Conservation (phyloP, 64 coral and sea anemone species). For the Exaiptasia diaphana region DNA sequence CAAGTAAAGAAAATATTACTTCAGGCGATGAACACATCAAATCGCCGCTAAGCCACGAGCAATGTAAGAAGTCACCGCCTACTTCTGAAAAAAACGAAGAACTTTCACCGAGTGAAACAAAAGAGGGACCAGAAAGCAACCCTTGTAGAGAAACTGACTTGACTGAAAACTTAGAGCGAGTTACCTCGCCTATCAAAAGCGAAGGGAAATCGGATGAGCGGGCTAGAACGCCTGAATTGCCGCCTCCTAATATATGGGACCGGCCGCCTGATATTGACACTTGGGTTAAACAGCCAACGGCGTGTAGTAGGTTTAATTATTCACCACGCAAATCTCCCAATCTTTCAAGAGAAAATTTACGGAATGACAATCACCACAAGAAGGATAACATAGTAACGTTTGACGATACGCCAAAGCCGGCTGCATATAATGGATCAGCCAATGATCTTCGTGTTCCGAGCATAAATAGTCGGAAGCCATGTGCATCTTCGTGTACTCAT, state of each 20-base stretch:
- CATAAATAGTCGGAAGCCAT: not conserved
- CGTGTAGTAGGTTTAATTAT: not conserved
- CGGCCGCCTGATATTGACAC: not conserved
- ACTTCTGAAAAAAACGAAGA: not conserved
- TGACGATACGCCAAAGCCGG: not conserved
- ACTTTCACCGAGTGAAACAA: too few relatives aligned
- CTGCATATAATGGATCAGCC: not conserved
- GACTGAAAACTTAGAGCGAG: not conserved
- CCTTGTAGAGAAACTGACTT: not conserved
- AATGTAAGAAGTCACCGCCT: not conserved
- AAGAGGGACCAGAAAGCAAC: not conserved
- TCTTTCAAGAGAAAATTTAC: not conserved
- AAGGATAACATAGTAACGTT: not conserved
- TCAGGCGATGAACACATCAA: not conserved
- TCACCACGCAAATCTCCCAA: not conserved
- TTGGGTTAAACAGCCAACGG: not conserved
- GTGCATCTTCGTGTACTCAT: not conserved
- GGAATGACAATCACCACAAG: not conserved
- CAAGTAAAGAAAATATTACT: constrained; percentile 18
- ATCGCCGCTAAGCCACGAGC: not conserved
- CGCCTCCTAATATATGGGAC: not conserved
- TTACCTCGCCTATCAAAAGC: not conserved
- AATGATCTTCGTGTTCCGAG: not conserved
- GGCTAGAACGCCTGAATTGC: not conserved
- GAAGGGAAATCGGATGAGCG: not conserved